phyloP scores from a whole-genome alignment of 2,113 vertebrate species.

The Beaufortia kweichowensis region DNA sequence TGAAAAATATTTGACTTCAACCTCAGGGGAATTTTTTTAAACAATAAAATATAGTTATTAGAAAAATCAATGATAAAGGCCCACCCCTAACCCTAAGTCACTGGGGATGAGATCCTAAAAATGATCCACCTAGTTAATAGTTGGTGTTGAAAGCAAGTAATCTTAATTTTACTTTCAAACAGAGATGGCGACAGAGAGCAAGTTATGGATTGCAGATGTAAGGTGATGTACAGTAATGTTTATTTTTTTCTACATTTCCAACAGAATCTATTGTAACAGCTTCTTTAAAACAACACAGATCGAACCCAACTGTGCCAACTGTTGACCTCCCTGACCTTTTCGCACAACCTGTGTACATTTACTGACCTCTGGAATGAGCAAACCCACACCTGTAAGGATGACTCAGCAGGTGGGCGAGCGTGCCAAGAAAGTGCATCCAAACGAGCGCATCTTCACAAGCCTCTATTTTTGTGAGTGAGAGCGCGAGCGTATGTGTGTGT shows the following conservation, averaged over 20 bases:
- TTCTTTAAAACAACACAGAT: slow-evolving; percentile 20
- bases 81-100: too few relatives aligned
- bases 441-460: slow-evolving; percentile 43
- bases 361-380: slow-evolving; percentile 9
- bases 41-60: too few relatives aligned
- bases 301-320: slow-evolving; percentile 8
- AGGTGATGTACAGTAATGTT: not conserved
- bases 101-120: too few relatives aligned
- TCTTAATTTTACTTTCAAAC: too few relatives aligned
- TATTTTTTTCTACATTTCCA: not conserved
- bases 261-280: slow-evolving; percentile 5
- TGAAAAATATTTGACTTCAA: too few relatives aligned
- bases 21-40: too few relatives aligned
- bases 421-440: slow-evolving; percentile 44
- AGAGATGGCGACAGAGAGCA: too few relatives aligned
- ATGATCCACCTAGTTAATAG: too few relatives aligned
- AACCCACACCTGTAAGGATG: slow-evolving; percentile 44
- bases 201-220: not conserved
- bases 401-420: slow-evolving; percentile 35
- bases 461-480: slow-evolving; percentile 41
- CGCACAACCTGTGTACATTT: slow-evolving; percentile 30
- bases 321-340: slow-evolving; percentile 30
- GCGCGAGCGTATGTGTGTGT: slow-evolving; percentile 48
- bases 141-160: too few relatives aligned
- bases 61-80: too few relatives aligned